Evolutionary conservation across 2,113 vertebrate genomes (phyloP).

Genomic region (Rutilus rutilus): DNA sequence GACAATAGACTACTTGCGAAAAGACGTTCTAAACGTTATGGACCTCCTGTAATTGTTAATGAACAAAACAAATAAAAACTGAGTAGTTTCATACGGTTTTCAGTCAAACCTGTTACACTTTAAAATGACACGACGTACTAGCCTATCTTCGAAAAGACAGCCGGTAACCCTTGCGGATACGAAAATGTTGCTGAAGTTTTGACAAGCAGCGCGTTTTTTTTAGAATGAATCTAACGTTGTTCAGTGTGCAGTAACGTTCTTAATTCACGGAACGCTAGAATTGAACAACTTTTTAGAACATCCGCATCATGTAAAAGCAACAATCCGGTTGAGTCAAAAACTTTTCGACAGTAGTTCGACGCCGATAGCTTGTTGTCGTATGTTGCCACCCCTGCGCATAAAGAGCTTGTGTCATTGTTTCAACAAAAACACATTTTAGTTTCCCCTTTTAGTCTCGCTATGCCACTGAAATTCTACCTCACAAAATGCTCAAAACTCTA

Average conservation of each 20-base stretch:
- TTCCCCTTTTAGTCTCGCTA: not conserved
- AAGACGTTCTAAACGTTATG: not conserved
- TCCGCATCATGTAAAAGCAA: not conserved
- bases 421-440: not conserved
- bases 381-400: not conserved
- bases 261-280: not conserved
- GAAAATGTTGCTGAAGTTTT: not conserved
- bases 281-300: not conserved
- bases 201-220: conserved; percentile 1
- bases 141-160: conserved; percentile 25
- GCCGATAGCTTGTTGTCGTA: not conserved
- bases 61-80: conserved; percentile 6
- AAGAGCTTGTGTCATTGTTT: not conserved
- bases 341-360: conserved; percentile 21
- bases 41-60: not conserved
- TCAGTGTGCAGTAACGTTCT: not conserved
- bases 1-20: conserved; percentile 54
- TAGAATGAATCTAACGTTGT: not conserved
- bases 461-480: not conserved
- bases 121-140: not conserved
- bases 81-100: not conserved
- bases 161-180: not conserved
- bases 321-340: not conserved
- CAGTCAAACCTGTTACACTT: not conserved
- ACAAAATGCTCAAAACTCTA: not conserved